Evolutionary conservation across 2,113 vertebrate species (phyloP), one percentile per base, ranked within the genome.

Genomic region (Mola mola): DNA sequence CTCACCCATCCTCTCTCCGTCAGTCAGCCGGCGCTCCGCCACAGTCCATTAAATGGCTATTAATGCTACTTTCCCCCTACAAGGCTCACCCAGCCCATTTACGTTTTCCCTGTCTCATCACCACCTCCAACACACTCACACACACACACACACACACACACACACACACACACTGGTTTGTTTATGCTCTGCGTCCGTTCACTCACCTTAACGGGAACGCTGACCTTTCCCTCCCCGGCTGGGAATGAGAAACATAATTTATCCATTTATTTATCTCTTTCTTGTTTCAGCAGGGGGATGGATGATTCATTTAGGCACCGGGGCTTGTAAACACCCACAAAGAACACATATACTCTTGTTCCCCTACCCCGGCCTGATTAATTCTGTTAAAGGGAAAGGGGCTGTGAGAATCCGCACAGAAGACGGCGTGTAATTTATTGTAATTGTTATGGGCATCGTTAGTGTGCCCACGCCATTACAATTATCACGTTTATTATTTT

Each of bases 31-130:
- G 21, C 2, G 17, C 42, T 72, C 50, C 9, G 28, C 51, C 57
- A 57, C 75, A 84, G 66, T 83, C 73, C 58, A 80, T 86, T 83
- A 83, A 87, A 83, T 12, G 15, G 56, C 5, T 76, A 64, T 80
- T 78, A 82, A 80, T 74, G 34, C 69, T 40, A 13, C 76, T 66
- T 71, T 56, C n/a, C 16, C 41, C 28, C 16, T 53, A 43, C 40
- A 61, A 52, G 52, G 48, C 6, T 73, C 38, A 75, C 53, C 78
- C 74, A 29, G 11, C 1, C 43, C 34, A 72, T 63, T 66, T 63
- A 49, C 50, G 57, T 57, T 15, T 57, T 5, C 13, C 28, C 33
- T n/a, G n/a, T 31, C 20, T 43, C 37, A 4, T 28, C 16, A 4
- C 22, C 38, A 20, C 21, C 6, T 22, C 50, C 22, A 4, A 10